A percentile compares a stretch with the other conserved stretches of the same genome.
Evolutionary conservation across 2,797 vertebrate species (phyloP).

Genomic region (Kryptopterus vitreolus): DNA sequence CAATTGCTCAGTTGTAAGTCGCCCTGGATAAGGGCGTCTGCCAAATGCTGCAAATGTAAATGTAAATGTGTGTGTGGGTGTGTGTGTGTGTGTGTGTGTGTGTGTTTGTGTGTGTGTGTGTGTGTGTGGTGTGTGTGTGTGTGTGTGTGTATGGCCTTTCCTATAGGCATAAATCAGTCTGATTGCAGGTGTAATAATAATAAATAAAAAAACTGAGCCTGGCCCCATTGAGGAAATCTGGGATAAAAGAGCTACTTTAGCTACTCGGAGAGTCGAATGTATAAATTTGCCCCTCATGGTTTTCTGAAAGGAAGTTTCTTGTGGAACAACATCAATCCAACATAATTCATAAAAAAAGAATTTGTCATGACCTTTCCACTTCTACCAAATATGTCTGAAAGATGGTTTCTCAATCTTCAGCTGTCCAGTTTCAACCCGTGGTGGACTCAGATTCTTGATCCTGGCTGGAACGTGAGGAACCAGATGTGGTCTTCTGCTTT

Average conservation of each 20-base stretch:
- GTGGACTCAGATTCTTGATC: background rate
- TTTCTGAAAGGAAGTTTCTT: background rate
- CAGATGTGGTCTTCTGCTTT: background rate
- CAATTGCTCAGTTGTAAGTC: too few species aligned
- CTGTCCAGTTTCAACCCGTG: background rate
- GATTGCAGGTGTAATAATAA: conserved; percentile 68
- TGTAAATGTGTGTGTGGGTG: too few species aligned
- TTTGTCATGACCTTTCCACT: background rate
- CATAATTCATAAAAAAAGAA: background rate
- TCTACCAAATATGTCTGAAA: background rate
- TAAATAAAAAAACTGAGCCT: conserved; percentile 57
- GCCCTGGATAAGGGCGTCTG: too few species aligned
- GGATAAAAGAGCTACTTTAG: conserved; percentile 20
- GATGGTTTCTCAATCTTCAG: background rate
- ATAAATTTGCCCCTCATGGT: background rate
- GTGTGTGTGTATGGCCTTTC: conserved; percentile 13
- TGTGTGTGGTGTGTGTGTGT: too few species aligned
- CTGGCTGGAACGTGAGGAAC: background rate
- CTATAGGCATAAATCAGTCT: conserved; percentile 60
- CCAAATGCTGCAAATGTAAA: too few species aligned
- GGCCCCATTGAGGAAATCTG: conserved; percentile 42
- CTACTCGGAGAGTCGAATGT: background rate
- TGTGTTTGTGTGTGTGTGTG: too few species aligned
- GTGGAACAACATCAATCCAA: background rate
- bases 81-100: too few species aligned